Evolutionary conservation across 2,797 vertebrate genomes (phyloP).

Genomic region (Menidia menidia): DNA sequence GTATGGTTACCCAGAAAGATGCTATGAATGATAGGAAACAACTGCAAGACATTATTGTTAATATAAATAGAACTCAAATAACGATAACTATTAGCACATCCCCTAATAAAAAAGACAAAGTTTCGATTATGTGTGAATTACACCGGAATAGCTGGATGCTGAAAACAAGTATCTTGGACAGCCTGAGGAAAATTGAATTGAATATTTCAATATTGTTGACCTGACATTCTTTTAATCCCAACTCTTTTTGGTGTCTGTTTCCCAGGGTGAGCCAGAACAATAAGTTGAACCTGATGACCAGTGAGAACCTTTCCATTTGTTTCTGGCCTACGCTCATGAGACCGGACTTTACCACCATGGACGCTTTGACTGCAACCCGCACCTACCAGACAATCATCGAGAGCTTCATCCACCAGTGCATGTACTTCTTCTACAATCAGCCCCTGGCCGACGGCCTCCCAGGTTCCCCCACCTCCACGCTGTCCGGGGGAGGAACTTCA

Average conservation of each 20-base stretch:
- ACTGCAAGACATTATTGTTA: background rate
- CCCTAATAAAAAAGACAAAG: background rate
- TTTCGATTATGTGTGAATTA: no score
- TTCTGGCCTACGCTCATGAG: conserved; percentile 97
- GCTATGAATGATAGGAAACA: background rate
- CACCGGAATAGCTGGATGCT: no score
- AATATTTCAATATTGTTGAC: no score
- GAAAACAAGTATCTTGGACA: background rate
- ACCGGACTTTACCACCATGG: conserved; percentile 95
- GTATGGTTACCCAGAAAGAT: background rate
- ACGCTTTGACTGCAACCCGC: conserved; percentile 92
- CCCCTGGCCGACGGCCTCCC: conserved; percentile 84
- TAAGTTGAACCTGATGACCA: conserved; percentile 93
- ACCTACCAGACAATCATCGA: conserved; percentile 99
- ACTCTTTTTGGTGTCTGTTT: conserved; percentile 49
- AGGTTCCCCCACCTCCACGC: conserved; percentile 68
- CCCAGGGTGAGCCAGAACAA: conserved; percentile 90
- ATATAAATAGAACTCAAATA: background rate
- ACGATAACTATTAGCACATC: background rate
- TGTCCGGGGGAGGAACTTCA: conserved; percentile 62
- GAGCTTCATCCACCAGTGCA: conserved; percentile 93
- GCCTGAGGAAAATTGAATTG: background rate
- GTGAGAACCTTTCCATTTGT: conserved; percentile 96
- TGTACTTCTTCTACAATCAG: conserved; percentile 91
- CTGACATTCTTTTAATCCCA: background rate